phyloP scores from a whole-genome alignment of 2,113 vertebrate genomes.

The Bufo bufo region DNA sequence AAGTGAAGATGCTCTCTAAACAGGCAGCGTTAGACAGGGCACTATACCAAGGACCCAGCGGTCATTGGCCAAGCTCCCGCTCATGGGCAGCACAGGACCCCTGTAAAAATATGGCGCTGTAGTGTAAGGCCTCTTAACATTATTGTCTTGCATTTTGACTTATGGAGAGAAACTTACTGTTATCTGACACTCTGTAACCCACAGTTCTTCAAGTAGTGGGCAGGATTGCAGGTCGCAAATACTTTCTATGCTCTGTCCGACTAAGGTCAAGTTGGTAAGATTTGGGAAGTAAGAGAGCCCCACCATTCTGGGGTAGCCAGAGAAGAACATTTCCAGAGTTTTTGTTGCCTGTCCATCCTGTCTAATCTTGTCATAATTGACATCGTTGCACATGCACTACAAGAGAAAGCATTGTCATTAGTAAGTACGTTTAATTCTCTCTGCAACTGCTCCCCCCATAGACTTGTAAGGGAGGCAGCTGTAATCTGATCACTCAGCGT shows the following conservation, averaged over 20 bases:
- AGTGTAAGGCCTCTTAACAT: neutral
- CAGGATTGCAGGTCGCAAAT: constrained; percentile 77
- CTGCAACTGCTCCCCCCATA: too few species aligned
- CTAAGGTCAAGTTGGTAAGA: constrained; percentile 75
- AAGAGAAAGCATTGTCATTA: neutral
- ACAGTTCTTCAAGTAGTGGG: constrained; percentile 78
- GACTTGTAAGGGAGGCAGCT: too few species aligned
- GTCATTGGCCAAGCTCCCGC: too few species aligned
- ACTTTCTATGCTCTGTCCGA: constrained; percentile 74
- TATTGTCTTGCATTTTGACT: neutral
- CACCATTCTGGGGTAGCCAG: constrained; percentile 77
- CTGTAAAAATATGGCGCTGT: too few species aligned
- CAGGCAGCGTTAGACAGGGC: too few species aligned
- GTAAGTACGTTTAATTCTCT: neutral
- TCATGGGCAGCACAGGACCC: too few species aligned
- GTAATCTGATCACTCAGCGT: too few species aligned
- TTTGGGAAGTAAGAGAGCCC: constrained; percentile 78
- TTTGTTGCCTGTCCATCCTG: constrained; percentile 68
- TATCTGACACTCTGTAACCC: constrained; percentile 79
- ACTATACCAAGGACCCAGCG: too few species aligned
- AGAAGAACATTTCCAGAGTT: constrained; percentile 84
- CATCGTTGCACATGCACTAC: constrained; percentile 80
- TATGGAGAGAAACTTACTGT: constrained; percentile 68
- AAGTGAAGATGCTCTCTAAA: too few species aligned
- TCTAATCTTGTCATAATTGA: constrained; percentile 74